phyloP scores from a whole-genome alignment of 37 sponge, comb jelly and placozoan genomes.

The Cliona cf. orientalis region DNA sequence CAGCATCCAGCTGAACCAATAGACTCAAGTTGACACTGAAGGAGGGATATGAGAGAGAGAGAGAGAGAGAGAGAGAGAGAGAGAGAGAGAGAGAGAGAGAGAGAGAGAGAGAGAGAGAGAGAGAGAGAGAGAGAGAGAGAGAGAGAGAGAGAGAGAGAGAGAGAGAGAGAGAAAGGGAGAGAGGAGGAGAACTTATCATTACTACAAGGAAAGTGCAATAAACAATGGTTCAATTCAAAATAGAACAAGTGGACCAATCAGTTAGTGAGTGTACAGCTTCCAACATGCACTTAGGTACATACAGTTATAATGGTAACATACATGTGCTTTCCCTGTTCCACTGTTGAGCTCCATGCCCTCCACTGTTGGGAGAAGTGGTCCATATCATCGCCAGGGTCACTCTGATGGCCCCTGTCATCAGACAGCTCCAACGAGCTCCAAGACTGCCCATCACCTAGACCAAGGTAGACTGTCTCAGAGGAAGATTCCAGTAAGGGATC shows the following conservation, averaged over 20 bases:
- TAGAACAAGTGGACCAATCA: too few species aligned
- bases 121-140: conserved; percentile 1
- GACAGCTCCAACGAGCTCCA: background rate
- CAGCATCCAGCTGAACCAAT: conserved; percentile 29
- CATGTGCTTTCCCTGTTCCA: conserved; percentile 30
- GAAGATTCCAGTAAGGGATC: conserved; percentile 29
- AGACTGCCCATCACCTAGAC: conserved; percentile 1
- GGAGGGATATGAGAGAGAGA: conserved; percentile 11
- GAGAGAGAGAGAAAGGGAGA: conserved; percentile 34
- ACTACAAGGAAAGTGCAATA: too few species aligned
- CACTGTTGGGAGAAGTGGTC: conserved; percentile 29
- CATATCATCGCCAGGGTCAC: conserved; percentile 21
- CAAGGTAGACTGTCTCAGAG: conserved; percentile 47
- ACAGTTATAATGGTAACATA: background rate
- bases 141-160: background rate
- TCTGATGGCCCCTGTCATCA: background rate
- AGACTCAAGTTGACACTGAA: conserved; percentile 43
- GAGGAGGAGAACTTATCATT: background rate
- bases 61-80: conserved; percentile 4
- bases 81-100: background rate
- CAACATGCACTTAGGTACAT: background rate
- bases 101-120: background rate
- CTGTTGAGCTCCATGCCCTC: conserved; percentile 31
- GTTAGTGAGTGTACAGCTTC: too few species aligned
- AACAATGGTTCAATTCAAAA: too few species aligned